Evolutionary conservation across 1,140 invertebrate species (phyloP).

Genomic region (Cotesia typhae): DNA sequence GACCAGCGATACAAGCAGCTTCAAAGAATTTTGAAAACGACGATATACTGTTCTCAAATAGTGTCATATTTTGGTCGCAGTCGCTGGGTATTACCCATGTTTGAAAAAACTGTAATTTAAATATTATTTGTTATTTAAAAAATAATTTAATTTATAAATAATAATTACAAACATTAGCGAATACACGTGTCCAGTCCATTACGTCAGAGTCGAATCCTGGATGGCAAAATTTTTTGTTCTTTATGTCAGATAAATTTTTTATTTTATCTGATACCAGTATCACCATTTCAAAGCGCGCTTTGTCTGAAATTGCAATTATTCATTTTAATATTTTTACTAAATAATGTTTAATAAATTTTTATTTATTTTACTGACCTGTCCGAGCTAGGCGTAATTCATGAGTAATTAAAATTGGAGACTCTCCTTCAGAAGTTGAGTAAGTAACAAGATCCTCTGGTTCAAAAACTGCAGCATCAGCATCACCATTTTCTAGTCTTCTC

Average conservation of each 20-base stretch:
- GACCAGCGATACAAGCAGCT: slow-evolving; percentile 80
- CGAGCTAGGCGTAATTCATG: slow-evolving; percentile 71
- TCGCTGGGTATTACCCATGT: slow-evolving; percentile 72
- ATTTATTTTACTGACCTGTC: slow-evolving; percentile 50
- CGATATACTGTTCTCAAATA: slow-evolving; percentile 77
- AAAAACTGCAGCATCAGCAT: slow-evolving; percentile 83
- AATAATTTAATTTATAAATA: background rate
- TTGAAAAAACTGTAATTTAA: slow-evolving; percentile 74
- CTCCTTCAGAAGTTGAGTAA: slow-evolving; percentile 69
- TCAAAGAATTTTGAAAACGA: slow-evolving; percentile 76
- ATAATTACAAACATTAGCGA: slow-evolving; percentile 69
- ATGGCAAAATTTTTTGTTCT: slow-evolving; percentile 77
- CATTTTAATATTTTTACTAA: slow-evolving; percentile 2
- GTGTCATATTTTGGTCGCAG: slow-evolving; percentile 72
- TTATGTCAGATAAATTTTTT: slow-evolving; percentile 69
- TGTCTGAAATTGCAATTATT: slow-evolving; percentile 58
- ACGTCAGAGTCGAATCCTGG: slow-evolving; percentile 72
- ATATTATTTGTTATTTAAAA: slow-evolving; percentile 26
- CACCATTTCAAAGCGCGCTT: slow-evolving; percentile 74
- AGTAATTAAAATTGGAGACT: slow-evolving; percentile 73
- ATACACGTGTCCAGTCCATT: slow-evolving; percentile 73
- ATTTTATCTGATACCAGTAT: slow-evolving; percentile 75
- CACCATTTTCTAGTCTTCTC: slow-evolving; percentile 73
- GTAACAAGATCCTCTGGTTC: slow-evolving; percentile 83
- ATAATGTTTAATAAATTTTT: background rate